A percentile compares a stretch with the other conserved stretches of the same genome.
These are phyloP conservation scores for Mobula hypostoma DNA, from an alignment of 2,113 vertebrate genomes.

Conservation along the genomic window DNA sequence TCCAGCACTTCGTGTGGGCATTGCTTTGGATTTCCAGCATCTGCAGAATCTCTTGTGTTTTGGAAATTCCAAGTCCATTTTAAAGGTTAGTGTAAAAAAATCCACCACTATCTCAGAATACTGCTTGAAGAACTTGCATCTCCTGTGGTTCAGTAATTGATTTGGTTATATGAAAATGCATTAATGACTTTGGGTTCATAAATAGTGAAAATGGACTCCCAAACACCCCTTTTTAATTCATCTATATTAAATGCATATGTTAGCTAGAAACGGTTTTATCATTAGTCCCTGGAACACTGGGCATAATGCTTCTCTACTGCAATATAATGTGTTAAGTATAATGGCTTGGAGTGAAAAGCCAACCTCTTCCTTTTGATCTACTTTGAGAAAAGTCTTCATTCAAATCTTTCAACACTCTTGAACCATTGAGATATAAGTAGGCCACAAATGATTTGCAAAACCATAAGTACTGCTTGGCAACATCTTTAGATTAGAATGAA, in stretches of 20 bases:
- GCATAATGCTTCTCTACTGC: too few relatives aligned
- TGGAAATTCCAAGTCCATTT: neutral
- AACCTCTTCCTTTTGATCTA: neutral
- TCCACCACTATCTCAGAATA: neutral
- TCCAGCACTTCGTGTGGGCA: too few relatives aligned
- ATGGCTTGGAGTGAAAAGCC: neutral
- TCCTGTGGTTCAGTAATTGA: neutral
- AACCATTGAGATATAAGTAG: neutral
- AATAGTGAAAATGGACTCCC: too few relatives aligned
- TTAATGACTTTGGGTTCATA: neutral
- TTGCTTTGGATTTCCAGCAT: too few relatives aligned
- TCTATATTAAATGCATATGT: too few relatives aligned
- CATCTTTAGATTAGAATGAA: too few relatives aligned
- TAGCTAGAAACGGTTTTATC: too few relatives aligned
- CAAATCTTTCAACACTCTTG: neutral
- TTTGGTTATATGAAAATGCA: neutral
- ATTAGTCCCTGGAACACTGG: too few relatives aligned
- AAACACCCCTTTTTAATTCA: too few relatives aligned
- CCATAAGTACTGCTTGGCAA: too few relatives aligned
- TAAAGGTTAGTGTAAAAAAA: neutral
- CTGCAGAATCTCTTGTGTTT: too few relatives aligned
- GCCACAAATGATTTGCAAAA: too few relatives aligned
- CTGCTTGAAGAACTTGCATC: neutral
- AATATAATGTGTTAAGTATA: neutral
- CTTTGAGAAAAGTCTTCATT: neutral